Percentiles rank a stretch among this genome's conserved stretches.
These are phyloP conservation scores for Hetaerina titia DNA, from an alignment of 2,888 invertebrate species.

Conservation along the genomic window DNA sequence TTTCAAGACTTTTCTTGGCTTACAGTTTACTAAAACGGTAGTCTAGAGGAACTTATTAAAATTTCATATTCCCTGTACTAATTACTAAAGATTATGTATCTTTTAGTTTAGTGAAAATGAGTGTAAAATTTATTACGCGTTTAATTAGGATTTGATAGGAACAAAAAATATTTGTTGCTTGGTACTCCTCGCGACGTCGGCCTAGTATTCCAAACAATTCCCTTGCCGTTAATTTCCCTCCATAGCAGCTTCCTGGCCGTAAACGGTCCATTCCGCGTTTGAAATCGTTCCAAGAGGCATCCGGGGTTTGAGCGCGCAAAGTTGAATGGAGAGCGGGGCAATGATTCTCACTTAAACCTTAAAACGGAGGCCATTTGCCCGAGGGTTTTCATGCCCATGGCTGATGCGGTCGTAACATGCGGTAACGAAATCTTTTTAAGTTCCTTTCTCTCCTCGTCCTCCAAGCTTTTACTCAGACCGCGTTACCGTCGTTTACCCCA, in stretches of 20 bases:
- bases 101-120: too few relatives aligned
- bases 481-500: neutral
- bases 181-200: neutral
- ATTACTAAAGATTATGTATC: too few relatives aligned
- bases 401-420: conserved; percentile 53
- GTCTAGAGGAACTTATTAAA: too few relatives aligned
- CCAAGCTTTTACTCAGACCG: neutral
- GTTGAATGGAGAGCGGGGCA: conserved; percentile 29
- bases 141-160: too few relatives aligned
- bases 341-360: conserved; percentile 66
- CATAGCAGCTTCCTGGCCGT: conserved; percentile 3
- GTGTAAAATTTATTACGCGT: too few relatives aligned
- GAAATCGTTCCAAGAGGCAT: conserved; percentile 39
- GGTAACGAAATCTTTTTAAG: conserved; percentile 46
- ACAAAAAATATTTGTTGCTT: too few relatives aligned
- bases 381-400: conserved; percentile 45
- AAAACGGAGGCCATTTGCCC: conserved; percentile 60
- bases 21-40: too few relatives aligned
- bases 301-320: conserved; percentile 14
- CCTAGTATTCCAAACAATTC: conserved; percentile 46
- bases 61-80: too few relatives aligned
- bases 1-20: too few relatives aligned
- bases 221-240: conserved; percentile 41
- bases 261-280: conserved; percentile 44
- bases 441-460: neutral